Evolutionary conservation across 35 echinoderm and acorn worm species (phyloP).

Genomic region (Ophioderma brevispina): DNA sequence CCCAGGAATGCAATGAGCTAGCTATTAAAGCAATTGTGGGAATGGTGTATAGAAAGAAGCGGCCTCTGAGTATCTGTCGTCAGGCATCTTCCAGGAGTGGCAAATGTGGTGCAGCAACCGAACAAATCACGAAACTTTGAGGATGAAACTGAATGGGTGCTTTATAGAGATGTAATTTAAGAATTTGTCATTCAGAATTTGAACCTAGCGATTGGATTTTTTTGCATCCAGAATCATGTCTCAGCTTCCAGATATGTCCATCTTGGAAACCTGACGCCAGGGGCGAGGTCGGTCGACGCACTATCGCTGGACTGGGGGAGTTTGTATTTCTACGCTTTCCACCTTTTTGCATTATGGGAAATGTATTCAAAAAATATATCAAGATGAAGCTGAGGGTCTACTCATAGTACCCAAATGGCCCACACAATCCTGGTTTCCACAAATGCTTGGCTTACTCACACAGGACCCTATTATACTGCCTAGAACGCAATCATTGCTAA

Average conservation of each 20-base stretch:
- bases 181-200: slow-evolving; percentile 21
- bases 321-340: slow-evolving; percentile 70
- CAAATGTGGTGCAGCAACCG: slow-evolving; percentile 45
- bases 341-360: slow-evolving; percentile 51
- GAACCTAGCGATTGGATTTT: slow-evolving; percentile 58
- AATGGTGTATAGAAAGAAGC: slow-evolving; percentile 65
- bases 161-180: slow-evolving; percentile 55
- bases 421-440: slow-evolving; percentile 77
- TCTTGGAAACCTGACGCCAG: slow-evolving; percentile 83
- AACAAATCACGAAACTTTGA: slow-evolving; percentile 54
- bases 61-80: slow-evolving; percentile 64
- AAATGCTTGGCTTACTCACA: slow-evolving; percentile 42
- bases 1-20: slow-evolving; percentile 57
- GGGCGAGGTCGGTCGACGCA: slow-evolving; percentile 65
- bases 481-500: background rate
- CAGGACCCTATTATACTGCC: slow-evolving; percentile 7
- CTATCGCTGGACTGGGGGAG: slow-evolving; percentile 63
- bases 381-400: slow-evolving; percentile 57
- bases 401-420: slow-evolving; percentile 86
- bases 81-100: slow-evolving; percentile 57
- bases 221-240: slow-evolving; percentile 73
- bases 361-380: slow-evolving; percentile 49
- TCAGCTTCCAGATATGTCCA: slow-evolving; percentile 52
- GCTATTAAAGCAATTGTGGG: slow-evolving; percentile 71
- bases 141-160: slow-evolving; percentile 79